These are phyloP conservation scores for Epizoanthus rinbou DNA, from an alignment of 92 coral and sea anemone species.

Conservation along the genomic window DNA sequence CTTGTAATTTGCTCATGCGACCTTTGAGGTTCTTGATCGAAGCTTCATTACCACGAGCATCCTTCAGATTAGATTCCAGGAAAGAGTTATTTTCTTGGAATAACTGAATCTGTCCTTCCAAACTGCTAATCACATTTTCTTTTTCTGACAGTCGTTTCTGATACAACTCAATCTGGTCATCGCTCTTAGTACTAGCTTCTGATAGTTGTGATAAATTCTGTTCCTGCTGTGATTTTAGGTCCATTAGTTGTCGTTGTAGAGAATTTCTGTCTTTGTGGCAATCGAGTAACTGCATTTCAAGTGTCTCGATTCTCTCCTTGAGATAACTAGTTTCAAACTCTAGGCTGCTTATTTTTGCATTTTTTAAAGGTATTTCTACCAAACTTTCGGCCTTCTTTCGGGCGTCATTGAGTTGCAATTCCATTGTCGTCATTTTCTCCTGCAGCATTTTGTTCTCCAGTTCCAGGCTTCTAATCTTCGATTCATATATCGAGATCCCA, in stretches of 20 bases:
- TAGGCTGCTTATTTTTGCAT: conserved; percentile 30
- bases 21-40: conserved; percentile 2
- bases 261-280: conserved; percentile 15
- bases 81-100: not conserved
- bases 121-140: not conserved
- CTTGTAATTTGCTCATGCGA: not conserved
- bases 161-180: not conserved
- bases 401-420: conserved; percentile 1
- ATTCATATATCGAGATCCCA: not conserved
- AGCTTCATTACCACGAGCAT: not conserved
- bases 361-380: conserved; percentile 12
- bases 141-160: not conserved
- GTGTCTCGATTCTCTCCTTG: conserved; percentile 31
- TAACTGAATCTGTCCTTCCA: conserved; percentile 7
- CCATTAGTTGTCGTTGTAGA: not conserved
- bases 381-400: conserved; percentile 2
- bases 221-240: conserved; percentile 6
- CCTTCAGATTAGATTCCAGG: conserved; percentile 10
- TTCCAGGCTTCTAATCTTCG: not conserved
- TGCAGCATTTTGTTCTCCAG: conserved; percentile 30
- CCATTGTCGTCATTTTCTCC: conserved; percentile 12
- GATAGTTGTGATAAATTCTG: conserved; percentile 11
- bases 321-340: conserved; percentile 28
- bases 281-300: conserved; percentile 31
- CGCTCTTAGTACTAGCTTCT: conserved; percentile 4